Evolutionary conservation across 2,888 invertebrate species (phyloP).

Genomic region (Vesta saturnalis): DNA sequence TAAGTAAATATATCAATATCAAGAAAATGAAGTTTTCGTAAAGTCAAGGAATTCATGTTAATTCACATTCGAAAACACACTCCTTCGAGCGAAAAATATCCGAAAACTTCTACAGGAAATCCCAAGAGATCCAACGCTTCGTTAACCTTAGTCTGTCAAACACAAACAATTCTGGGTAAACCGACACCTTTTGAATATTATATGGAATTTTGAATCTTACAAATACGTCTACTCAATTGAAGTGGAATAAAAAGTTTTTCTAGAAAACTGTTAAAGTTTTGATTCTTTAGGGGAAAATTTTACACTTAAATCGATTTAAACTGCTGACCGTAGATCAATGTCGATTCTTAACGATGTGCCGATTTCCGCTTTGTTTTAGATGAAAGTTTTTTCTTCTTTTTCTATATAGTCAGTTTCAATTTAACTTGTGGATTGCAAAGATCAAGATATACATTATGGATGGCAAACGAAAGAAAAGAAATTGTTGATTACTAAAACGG

Average conservation of each 20-base stretch:
- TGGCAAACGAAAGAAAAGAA: not conserved
- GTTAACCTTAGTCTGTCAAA: constrained; percentile 55
- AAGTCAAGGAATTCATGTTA: constrained; percentile 32
- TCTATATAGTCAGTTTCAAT: constrained; percentile 15
- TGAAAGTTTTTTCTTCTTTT: constrained; percentile 13
- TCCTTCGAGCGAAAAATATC: constrained; percentile 52
- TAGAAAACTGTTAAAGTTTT: constrained; percentile 18
- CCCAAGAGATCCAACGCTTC: constrained; percentile 56
- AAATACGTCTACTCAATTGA: constrained; percentile 28
- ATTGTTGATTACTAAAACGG: constrained; percentile 8
- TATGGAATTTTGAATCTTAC: constrained; percentile 39
- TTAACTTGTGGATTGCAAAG: constrained; percentile 17
- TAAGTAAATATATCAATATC: not conserved
- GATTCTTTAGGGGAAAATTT: constrained; percentile 21
- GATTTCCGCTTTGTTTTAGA: constrained; percentile 21
- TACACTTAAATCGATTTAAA: constrained; percentile 23
- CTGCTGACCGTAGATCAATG: constrained; percentile 24
- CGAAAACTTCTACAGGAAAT: constrained; percentile 49
- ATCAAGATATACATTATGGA: constrained; percentile 16
- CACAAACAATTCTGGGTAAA: constrained; percentile 54
- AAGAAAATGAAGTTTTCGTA: constrained; percentile 1
- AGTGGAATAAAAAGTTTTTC: constrained; percentile 34
- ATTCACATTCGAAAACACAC: constrained; percentile 41
- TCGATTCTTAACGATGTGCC: constrained; percentile 17
- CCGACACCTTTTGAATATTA: constrained; percentile 51